Percentiles rank a stretch among this genome's conserved stretches.
Evolutionary conservation across 1,140 invertebrate genomes (phyloP).

Genomic region (Latrodectus geometricus): DNA sequence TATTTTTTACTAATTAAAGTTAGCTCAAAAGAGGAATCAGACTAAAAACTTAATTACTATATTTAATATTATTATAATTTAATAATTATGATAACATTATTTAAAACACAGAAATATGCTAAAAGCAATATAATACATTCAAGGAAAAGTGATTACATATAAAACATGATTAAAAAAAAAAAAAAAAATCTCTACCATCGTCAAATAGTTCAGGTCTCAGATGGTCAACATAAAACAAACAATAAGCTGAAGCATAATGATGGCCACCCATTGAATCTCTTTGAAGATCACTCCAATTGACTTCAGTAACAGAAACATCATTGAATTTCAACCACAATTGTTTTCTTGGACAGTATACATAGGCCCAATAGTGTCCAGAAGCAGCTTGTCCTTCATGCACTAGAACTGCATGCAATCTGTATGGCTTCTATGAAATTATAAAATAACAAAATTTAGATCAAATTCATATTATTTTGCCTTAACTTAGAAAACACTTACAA

Average conservation of each 20-base stretch:
- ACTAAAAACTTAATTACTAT: too few relatives aligned
- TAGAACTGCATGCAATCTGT: constrained; percentile 72
- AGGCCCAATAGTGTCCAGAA: constrained; percentile 74
- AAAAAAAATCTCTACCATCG: constrained; percentile 46
- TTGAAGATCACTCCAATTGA: constrained; percentile 71
- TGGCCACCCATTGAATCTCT: constrained; percentile 72
- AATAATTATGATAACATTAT: too few relatives aligned
- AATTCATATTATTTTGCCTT: too few relatives aligned
- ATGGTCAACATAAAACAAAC: constrained; percentile 71
- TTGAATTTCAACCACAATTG: constrained; percentile 71
- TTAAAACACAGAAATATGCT: not conserved
- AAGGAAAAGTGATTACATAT: not conserved
- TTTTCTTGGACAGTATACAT: constrained; percentile 68
- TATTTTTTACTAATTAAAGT: too few relatives aligned
- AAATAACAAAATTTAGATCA: not conserved
- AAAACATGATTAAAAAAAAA: not conserved
- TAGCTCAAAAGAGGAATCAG: too few relatives aligned
- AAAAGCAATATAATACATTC: not conserved
- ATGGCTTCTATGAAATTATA: constrained; percentile 64
- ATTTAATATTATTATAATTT: too few relatives aligned
- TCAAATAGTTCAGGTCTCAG: constrained; percentile 64
- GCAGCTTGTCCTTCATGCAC: constrained; percentile 73
- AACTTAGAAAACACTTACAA: too few relatives aligned
- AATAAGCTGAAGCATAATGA: constrained; percentile 72
- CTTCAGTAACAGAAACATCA: constrained; percentile 71